These are phyloP conservation scores for Danio jaintianensis DNA, from an alignment of 2,797 vertebrate genomes.

Conservation along the genomic window DNA sequence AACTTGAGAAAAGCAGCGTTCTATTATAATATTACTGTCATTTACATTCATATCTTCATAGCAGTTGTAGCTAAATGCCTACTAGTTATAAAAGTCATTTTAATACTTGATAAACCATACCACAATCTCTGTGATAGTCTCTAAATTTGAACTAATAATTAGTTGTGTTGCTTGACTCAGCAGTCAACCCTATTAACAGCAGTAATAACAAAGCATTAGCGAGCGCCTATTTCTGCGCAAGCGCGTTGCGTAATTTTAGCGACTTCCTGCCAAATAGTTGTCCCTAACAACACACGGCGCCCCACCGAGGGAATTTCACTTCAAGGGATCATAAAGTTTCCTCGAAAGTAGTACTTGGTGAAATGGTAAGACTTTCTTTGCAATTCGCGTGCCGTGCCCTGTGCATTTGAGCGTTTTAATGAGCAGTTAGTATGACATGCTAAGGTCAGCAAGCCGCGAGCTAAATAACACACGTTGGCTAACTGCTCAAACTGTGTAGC, in stretches of 20 bases:
- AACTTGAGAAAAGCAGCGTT: too few species aligned
- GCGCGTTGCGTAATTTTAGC: conserved; percentile 59
- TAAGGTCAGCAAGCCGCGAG: conserved; percentile 39
- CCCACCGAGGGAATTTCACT: conserved; percentile 64
- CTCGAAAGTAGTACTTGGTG: conserved; percentile 59
- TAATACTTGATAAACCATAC: too few species aligned
- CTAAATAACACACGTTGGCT: conserved; percentile 52
- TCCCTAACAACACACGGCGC: conserved; percentile 82
- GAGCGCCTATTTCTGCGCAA: conserved; percentile 57
- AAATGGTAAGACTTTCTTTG: conserved; percentile 75
- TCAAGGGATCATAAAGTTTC: conserved; percentile 51
- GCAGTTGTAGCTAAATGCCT: too few species aligned
- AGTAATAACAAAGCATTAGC: too few species aligned
- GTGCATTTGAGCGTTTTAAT: background rate
- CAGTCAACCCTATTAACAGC: too few species aligned
- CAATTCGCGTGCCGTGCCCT: background rate
- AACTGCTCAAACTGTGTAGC: conserved; percentile 37
- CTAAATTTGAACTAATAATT: too few species aligned
- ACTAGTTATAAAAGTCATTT: too few species aligned
- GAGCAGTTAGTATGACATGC: background rate
- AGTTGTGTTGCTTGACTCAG: too few species aligned
- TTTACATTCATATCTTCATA: too few species aligned
- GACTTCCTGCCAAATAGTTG: conserved; percentile 82
- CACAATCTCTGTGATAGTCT: too few species aligned
- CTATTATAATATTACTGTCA: too few species aligned